phyloP scores from a whole-genome alignment of 2,113 vertebrate species.

The Alexandromys fortis region DNA sequence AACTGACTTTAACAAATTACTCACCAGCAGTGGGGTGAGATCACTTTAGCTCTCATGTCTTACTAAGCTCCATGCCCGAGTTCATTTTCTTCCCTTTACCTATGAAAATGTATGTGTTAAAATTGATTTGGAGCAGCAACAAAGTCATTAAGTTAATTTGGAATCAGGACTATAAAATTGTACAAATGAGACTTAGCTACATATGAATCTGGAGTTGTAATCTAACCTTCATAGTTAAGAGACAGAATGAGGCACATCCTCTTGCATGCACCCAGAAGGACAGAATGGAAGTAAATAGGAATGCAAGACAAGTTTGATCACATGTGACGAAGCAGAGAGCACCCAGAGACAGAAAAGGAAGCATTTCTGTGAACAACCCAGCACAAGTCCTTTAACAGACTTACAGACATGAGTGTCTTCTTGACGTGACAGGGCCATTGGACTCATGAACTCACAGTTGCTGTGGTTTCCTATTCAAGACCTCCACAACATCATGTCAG shows the following conservation, averaged over 20 bases:
- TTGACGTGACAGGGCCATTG: background rate
- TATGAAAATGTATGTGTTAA: slow-evolving; percentile 9
- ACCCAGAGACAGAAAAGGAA: background rate
- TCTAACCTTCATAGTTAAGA: background rate
- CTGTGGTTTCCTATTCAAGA: background rate
- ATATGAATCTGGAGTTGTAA: background rate
- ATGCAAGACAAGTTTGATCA: background rate
- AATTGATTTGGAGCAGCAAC: background rate
- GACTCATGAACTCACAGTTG: background rate
- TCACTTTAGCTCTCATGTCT: background rate
- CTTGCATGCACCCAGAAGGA: background rate
- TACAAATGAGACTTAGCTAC: background rate
- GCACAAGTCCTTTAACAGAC: background rate
- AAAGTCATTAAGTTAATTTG: background rate
- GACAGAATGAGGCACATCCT: background rate
- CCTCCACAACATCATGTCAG: background rate
- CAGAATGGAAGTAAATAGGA: background rate
- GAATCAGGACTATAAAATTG: background rate
- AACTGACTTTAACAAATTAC: background rate
- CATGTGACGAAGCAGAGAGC: background rate
- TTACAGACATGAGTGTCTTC: background rate
- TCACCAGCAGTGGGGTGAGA: background rate
- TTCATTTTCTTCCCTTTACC: background rate
- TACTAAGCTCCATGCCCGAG: background rate
- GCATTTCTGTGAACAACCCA: no score